Base-by-base conservation (phyloP, 2,113 vertebrate genomes). In the Calyptomena viridis region DNA sequence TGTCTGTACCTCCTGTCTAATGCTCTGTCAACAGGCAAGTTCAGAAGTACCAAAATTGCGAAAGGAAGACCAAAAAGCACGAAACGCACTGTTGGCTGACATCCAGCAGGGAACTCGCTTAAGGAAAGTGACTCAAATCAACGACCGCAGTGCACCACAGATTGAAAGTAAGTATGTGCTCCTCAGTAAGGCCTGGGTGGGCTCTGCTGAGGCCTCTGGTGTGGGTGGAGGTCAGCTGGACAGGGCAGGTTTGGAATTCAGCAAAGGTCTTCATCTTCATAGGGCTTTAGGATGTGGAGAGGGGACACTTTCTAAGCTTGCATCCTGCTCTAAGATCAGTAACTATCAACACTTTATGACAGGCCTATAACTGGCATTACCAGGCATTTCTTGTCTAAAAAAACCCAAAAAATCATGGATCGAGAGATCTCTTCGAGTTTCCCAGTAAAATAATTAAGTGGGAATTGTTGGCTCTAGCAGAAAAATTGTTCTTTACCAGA, bases 91-190 rank as follows among this genome's bases (percentile, higher is more conserved):
- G 59, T 58, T 99, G 90, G 98, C 98, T 8, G 99, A 99, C 50
- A 99, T 99, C 97, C 99, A 99, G 91, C 99, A 98, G 97, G 99
- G 99, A 94, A 95, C 98, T 84, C 98, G 96, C 66, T 96, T 99
- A 9, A 98, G 97, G 64, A 99, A 98, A 95, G 99, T 99, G 91
- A 95, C 98, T 1, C 98, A 99, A 84, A 95, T 98, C 98, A 99
- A 99, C 11, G 99, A 99, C 97, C 98, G 99, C 67, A 99, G 99
- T 1, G 98, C 98, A 16, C 99, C 99, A 0, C 94, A 97, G 24
- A 96, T 99, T 7, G 98, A 99, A 66, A 98, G 99, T 99, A 95
- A 99, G 99, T 95, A 17, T 6, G 8, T n/a, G 31, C 31, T 85
- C 67, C 74, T 37, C n/a, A 14, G 24, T 2, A 21, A 46, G 84